These are phyloP conservation scores for Empidonax traillii DNA, from an alignment of 2,113 vertebrate genomes.

Conservation along the genomic window DNA sequence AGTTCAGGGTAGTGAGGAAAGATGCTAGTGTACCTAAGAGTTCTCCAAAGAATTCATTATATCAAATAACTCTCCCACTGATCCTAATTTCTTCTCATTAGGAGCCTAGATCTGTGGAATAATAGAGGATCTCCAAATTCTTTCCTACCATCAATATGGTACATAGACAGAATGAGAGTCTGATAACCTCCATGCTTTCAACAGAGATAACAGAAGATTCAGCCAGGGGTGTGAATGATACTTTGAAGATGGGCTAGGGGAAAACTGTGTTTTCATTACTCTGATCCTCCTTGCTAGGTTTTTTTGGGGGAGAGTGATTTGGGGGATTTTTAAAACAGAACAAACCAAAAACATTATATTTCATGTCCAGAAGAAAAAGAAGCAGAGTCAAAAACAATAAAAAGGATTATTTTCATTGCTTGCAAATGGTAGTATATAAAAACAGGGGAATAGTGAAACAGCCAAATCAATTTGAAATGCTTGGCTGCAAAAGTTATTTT, in stretches of 20 bases:
- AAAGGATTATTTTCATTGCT: background rate
- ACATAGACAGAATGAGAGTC: background rate
- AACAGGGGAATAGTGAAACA: background rate
- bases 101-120: background rate
- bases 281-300: background rate
- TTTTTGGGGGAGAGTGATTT: no score
- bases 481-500: constrained; percentile 36
- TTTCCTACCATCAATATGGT: background rate
- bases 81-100: background rate
- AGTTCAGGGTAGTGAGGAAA: background rate
- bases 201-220: background rate
- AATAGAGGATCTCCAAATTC: background rate
- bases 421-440: background rate
- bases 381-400: background rate
- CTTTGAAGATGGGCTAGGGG: background rate
- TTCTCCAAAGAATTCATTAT: background rate
- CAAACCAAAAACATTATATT: background rate
- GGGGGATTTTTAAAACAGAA: background rate
- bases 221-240: background rate
- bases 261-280: background rate
- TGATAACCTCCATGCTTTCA: background rate
- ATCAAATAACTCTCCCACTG: background rate
- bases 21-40: background rate
- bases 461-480: constrained; percentile 56
- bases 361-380: background rate